Percentiles rank a stretch among this genome's conserved stretches.
Conservation (phyloP, 1,140 invertebrate species). For the Ganaspis sp. region DNA sequence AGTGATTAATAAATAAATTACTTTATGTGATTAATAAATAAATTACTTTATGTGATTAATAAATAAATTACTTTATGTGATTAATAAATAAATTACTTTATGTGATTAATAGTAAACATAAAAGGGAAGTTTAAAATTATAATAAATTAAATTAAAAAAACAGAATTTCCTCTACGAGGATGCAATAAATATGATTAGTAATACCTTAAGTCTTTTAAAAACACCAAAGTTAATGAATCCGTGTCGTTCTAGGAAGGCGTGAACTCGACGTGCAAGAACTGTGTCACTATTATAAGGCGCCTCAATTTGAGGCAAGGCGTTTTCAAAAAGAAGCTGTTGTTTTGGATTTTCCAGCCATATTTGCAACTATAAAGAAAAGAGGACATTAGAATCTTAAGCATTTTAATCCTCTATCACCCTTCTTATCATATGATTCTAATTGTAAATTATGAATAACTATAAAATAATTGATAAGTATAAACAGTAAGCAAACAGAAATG, state of each 20-base stretch:
- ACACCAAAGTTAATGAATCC: conserved; percentile 99
- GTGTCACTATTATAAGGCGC: conserved; percentile 95
- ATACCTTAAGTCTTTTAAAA: conserved; percentile 89
- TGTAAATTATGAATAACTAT: too few relatives aligned
- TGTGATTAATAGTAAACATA: too few relatives aligned
- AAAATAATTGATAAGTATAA: too few relatives aligned
- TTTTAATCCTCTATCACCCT: too few relatives aligned
- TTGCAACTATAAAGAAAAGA: conserved; percentile 83
- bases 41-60: background rate
- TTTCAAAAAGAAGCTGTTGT: conserved; percentile 91
- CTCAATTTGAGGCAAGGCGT: conserved; percentile 89
- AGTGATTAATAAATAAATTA: background rate
- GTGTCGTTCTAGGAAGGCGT: conserved; percentile 95
- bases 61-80: too few relatives aligned
- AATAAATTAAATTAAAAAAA: background rate
- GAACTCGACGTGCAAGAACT: conserved; percentile 88
- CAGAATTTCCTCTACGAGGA: too few relatives aligned
- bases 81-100: too few relatives aligned
- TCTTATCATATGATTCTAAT: too few relatives aligned
- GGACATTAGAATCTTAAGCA: conserved; percentile 26
- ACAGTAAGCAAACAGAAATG: too few relatives aligned
- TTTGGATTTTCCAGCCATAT: conserved; percentile 98
- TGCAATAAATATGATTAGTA: too few relatives aligned
- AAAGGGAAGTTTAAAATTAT: too few relatives aligned
- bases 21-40: background rate